Evolutionary conservation across 2,113 vertebrate genomes (phyloP).

Genomic region (Smithornis capensis): DNA sequence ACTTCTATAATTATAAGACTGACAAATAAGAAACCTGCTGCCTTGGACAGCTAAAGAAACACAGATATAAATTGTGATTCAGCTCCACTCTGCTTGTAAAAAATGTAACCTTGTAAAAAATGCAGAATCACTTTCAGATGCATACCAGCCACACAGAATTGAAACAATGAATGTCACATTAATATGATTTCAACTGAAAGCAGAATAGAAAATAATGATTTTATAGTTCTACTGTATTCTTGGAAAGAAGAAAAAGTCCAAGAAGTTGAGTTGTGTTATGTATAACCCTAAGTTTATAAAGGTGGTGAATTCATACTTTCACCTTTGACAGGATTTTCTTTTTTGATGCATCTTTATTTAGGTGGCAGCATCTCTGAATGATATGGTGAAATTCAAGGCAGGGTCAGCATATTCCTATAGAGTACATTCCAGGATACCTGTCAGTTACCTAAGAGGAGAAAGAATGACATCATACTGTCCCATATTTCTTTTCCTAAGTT

Average conservation of each 20-base stretch:
- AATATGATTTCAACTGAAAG: not conserved
- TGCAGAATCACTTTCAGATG: constrained; percentile 18
- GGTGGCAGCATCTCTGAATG: not conserved
- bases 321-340: not conserved
- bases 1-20: constrained; percentile 73
- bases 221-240: not conserved
- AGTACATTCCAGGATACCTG: not conserved
- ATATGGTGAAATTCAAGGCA: not conserved
- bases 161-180: not conserved
- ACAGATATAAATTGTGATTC: constrained; percentile 65
- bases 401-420: not conserved
- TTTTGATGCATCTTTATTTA: not conserved
- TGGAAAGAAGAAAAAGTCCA: not conserved
- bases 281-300: not conserved
- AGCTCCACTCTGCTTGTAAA: not conserved
- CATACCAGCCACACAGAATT: not conserved
- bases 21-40: constrained; percentile 78
- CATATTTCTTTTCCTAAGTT: not conserved
- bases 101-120: constrained; percentile 42
- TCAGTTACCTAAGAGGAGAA: not conserved
- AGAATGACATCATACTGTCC: not conserved
- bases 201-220: not conserved
- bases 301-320: not conserved
- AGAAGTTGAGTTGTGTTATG: not conserved
- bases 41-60: constrained; percentile 73